Evolutionary conservation across 2,888 invertebrate genomes (phyloP).

Genomic region (Andrena trimmerana): DNA sequence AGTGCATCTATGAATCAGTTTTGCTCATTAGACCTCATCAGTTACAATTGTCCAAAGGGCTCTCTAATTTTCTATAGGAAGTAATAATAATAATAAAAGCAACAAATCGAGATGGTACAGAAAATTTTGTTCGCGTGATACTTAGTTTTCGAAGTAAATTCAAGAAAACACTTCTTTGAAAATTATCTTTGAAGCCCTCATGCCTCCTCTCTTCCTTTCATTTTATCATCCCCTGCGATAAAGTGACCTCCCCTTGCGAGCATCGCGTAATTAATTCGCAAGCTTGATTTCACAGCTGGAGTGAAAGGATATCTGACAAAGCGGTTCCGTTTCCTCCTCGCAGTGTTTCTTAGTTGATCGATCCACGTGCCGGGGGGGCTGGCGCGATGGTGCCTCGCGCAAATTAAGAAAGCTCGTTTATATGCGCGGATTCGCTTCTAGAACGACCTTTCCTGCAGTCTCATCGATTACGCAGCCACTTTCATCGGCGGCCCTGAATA

Average conservation of each 20-base stretch:
- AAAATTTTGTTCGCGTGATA: too few species aligned
- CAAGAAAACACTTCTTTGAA: not conserved
- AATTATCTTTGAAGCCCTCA: not conserved
- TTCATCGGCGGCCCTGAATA: slow-evolving; percentile 57
- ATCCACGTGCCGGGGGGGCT: not conserved
- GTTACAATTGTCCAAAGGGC: too few species aligned
- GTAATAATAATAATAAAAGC: too few species aligned
- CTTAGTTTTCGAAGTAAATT: too few species aligned
- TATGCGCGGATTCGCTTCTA: slow-evolving; percentile 1
- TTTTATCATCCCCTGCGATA: too few species aligned
- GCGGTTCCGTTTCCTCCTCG: not conserved
- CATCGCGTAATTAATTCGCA: slow-evolving; percentile 6
- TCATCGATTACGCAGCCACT: slow-evolving; percentile 57
- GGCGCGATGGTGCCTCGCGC: not conserved
- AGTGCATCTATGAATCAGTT: too few species aligned
- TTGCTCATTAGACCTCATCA: too few species aligned
- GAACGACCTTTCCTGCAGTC: slow-evolving; percentile 15
- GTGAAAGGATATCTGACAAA: not conserved
- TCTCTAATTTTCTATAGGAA: too few species aligned
- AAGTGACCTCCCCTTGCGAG: too few species aligned
- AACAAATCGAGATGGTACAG: too few species aligned
- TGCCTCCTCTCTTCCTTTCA: too few species aligned
- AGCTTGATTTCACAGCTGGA: not conserved
- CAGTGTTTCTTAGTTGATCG: slow-evolving; percentile 33
- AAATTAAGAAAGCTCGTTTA: slow-evolving; percentile 44